Evolutionary conservation across 2,113 vertebrate genomes (phyloP), one percentile per base, ranked within the genome.

Genomic region (Barbus barbus): DNA sequence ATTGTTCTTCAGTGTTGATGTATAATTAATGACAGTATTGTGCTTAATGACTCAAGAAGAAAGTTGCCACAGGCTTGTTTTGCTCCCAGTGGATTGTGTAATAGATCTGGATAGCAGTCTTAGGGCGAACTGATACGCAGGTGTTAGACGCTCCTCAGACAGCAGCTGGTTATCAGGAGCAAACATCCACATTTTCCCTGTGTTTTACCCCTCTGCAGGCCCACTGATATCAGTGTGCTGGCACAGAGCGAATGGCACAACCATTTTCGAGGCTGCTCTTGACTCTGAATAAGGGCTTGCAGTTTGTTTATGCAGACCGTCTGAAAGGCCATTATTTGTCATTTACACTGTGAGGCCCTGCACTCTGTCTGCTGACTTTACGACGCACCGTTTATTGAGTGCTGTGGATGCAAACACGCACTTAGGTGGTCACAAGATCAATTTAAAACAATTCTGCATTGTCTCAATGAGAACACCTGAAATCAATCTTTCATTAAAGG

Each of bases 111-210:
- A 85, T 83, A 78, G 56, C 46, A 81, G 77, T 85, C 41, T 83
- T 82, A 90, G 84, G 90, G 89, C 85, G 71, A 86, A 91, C 91
- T 93, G 84, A 88, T 86, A 91, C 92, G 89, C 91, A 89, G 90
- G 88, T 90, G 89, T 74, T 69, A 85, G 81, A 71, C 72, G 31
- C 84, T 86, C 90, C 90, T 88, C 91, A 92, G 87, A 76, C 77
- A 77, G 60, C 22, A 20, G 26, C 82, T 75, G 65, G 46, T 79
- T 46, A 78, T 86, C 87, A 86, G 41, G 13, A 81, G 76, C 53
- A 88, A 65, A 65, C 84, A 85, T 60, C 84, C 87, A 73, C 78
- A 77, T 67, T 22, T 3, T 53, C n/a, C 3, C 76, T 28, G 33
- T 48, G 12, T 53, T 67, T 73, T 16, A 4, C 28, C 63, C 24